These are phyloP conservation scores for Telmatherina bonti DNA, from an alignment of 2,797 vertebrate species.

Conservation along the genomic window DNA sequence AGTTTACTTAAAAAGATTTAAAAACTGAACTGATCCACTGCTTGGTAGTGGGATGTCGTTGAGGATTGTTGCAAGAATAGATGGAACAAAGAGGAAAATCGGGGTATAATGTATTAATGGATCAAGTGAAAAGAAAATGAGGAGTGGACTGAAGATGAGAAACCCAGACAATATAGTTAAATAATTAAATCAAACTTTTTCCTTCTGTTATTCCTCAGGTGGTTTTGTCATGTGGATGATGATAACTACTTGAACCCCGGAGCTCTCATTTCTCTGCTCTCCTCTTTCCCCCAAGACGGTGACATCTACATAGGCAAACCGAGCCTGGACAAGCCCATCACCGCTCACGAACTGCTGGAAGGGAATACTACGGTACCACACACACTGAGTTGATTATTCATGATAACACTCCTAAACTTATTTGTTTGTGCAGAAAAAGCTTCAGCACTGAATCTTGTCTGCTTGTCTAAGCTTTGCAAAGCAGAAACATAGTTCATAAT, in stretches of 20 bases:
- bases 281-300: slow-evolving; percentile 68
- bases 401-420: neutral
- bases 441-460: neutral
- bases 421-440: neutral
- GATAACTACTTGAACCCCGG: slow-evolving; percentile 92
- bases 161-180: neutral
- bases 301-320: slow-evolving; percentile 92
- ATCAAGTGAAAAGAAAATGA: neutral
- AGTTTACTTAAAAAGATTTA: neutral
- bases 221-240: slow-evolving; percentile 95
- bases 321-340: slow-evolving; percentile 91
- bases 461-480: neutral
- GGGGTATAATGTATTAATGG: neutral
- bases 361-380: slow-evolving; percentile 86
- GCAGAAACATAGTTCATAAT: neutral
- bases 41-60: neutral
- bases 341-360: slow-evolving; percentile 82
- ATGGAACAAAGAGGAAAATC: slow-evolving; percentile 16
- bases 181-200: neutral
- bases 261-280: slow-evolving; percentile 86
- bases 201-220: slow-evolving; percentile 73
- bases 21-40: neutral
- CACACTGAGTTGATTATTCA: neutral
- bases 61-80: neutral
- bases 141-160: neutral